Conservation (phyloP, 2,888 invertebrate genomes). For the Kryphioiulus occultus region DNA sequence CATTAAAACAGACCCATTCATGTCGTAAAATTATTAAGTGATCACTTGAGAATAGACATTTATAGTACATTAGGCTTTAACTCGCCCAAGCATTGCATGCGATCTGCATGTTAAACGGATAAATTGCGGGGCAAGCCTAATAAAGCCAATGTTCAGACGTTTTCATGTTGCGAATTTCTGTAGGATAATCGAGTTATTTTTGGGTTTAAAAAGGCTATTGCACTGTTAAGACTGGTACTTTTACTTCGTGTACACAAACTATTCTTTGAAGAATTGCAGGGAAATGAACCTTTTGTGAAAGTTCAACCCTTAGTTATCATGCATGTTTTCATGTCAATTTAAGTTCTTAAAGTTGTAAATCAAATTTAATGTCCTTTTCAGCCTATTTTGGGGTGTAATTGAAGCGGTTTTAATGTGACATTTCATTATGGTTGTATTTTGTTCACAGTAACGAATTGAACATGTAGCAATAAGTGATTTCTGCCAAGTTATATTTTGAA, state of each 20-base stretch:
- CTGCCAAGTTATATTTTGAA: no score
- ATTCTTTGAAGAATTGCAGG: background rate
- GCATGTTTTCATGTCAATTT: no score
- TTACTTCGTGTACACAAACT: background rate
- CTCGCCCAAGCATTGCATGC: background rate
- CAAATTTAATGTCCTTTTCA: no score
- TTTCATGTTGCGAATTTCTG: background rate
- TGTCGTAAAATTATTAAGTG: constrained; percentile 25
- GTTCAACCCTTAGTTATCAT: no score
- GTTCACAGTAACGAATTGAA: no score
- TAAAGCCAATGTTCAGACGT: background rate
- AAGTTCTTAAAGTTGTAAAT: no score
- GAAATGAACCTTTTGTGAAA: background rate
- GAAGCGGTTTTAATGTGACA: no score
- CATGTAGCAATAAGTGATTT: no score
- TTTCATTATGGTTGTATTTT: no score
- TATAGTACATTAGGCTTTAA: background rate
- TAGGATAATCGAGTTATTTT: background rate
- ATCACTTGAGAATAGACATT: constrained; percentile 26
- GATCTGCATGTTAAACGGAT: background rate
- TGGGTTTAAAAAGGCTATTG: background rate
- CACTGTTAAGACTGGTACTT: background rate
- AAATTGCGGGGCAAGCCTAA: background rate
- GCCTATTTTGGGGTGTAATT: no score
- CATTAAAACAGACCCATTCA: constrained; percentile 16